Base-by-base conservation (phyloP, 2,888 invertebrate genomes). In the Choristoneura rosaceana region DNA sequence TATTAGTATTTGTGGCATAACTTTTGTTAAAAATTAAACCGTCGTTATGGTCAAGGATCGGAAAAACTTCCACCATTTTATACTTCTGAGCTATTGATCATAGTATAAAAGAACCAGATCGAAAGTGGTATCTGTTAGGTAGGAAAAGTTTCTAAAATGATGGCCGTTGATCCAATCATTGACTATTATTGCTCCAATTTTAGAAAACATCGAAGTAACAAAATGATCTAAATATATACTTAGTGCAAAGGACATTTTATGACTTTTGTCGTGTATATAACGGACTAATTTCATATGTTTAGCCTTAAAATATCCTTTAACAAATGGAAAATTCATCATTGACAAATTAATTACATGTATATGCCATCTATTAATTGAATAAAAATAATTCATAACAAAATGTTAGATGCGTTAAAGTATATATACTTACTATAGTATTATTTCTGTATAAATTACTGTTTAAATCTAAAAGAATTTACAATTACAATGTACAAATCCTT, bases 401-500 rank as follows among this genome's bases (percentile, higher is more conserved):
- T 15, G 58, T 68, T 68, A 62, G 61, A 71, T 63, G 47, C 41
- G 63, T 63, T 68, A 55, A 47, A 68, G 62, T 58, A 67, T 66
- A 55, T 55, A 43, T 60, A 55, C 61, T 43, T 47, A 68, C 41
- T 71, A 63, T 68, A 43, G 62, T 58, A 71, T 67, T 71, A 67
- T 68, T 67, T 77, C 64, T 80, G 80, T 83, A 83, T 82, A 83
- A 84, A 81, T 84, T 84, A 84, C 75, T 77, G 76, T 76, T 81
- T 79, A 77, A 76, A 71, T 80, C 85, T 88, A 90, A 86, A 83
- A 88, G 82, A 90, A 89, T 92, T 91, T 92, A 92, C 89, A 92
- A 82, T 86, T 88, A 92, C 83, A 91, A 89, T 91, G 83, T 90
- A 91, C 91, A 91, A 84, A 81, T 77, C 71, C 91, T 91, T 92